Percentiles rank a stretch among this genome's conserved stretches.
phyloP scores from a whole-genome alignment of 2,113 vertebrate genomes.

The Lonchura striata region DNA sequence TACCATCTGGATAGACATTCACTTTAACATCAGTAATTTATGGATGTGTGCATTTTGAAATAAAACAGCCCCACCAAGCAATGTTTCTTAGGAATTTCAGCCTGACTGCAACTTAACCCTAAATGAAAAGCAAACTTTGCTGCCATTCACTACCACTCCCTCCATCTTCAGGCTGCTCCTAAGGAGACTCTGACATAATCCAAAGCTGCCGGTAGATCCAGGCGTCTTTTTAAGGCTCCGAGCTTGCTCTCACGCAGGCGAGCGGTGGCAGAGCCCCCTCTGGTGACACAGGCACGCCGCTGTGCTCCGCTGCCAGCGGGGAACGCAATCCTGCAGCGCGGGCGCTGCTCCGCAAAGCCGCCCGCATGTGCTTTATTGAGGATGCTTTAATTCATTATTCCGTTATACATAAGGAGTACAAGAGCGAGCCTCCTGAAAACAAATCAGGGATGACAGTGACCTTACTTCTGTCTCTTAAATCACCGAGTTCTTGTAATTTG shows the following conservation, averaged over 20 bases:
- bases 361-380: background rate
- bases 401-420: background rate
- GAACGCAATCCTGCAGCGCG: background rate
- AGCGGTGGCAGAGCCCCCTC: slow-evolving; percentile 39
- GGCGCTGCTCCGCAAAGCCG: background rate
- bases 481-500: slow-evolving; percentile 26
- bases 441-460: background rate
- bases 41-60: background rate
- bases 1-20: background rate
- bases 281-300: slow-evolving; percentile 4
- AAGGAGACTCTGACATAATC: background rate
- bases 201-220: background rate
- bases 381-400: background rate
- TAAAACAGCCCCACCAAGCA: background rate
- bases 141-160: background rate
- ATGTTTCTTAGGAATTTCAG: background rate
- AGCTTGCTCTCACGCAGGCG: accelerated
- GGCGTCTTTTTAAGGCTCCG: background rate
- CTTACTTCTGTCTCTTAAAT: slow-evolving; percentile 3
- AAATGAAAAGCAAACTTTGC: background rate
- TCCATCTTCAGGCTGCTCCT: background rate
- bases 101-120: background rate
- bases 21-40: background rate
- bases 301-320: background rate
- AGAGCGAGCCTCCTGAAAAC: background rate